These are phyloP conservation scores for Spermophilus dauricus DNA, from an alignment of 2,113 vertebrate genomes.

Conservation along the genomic window DNA sequence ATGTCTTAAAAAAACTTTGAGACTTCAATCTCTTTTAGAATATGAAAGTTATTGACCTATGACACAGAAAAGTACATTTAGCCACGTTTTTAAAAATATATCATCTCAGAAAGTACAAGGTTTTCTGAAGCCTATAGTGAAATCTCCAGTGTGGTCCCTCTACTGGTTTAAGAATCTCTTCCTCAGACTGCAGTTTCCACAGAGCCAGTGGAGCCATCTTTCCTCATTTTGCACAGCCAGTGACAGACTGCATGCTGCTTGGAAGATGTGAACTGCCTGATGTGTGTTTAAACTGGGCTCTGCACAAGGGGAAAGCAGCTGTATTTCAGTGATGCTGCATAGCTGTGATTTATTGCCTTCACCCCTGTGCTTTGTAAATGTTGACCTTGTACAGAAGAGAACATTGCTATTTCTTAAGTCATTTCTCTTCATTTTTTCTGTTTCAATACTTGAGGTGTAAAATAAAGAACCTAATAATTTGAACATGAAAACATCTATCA, in stretches of 20 bases:
- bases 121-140: background rate
- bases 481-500: constrained; percentile 13
- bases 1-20: background rate
- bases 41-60: background rate
- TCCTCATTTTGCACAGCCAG: background rate
- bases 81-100: accelerated
- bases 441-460: background rate
- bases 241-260: background rate
- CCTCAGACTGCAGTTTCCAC: background rate
- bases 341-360: background rate
- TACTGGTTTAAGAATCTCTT: background rate
- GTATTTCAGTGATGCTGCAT: background rate
- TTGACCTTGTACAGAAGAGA: constrained; percentile 15
- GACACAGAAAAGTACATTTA: background rate
- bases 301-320: background rate
- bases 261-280: background rate
- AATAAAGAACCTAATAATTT: background rate
- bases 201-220: accelerated
- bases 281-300: background rate
- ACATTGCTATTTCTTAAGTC: constrained; percentile 6
- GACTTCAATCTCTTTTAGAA: background rate
- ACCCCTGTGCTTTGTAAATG: background rate
- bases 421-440: constrained; percentile 52
- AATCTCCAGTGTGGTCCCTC: background rate
- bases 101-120: background rate